Conservation (phyloP, 2,113 vertebrate species). For the Tonatia bakeri region DNA sequence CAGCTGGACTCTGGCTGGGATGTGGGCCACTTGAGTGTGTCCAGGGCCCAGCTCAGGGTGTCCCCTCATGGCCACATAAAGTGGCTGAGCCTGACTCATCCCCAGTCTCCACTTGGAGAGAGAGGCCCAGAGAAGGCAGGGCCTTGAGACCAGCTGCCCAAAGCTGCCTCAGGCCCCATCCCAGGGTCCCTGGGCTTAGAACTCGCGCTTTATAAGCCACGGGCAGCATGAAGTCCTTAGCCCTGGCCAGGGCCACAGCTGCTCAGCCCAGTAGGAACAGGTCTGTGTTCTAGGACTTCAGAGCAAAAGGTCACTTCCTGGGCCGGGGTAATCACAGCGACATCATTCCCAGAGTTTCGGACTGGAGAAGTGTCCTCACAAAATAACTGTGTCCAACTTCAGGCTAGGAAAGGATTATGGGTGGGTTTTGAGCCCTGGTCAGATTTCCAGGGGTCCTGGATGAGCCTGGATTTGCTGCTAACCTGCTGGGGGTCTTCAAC, state of each 20-base stretch:
- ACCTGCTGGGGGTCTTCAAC: too few relatives aligned
- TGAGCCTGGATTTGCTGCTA: accelerated
- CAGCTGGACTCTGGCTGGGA: background rate
- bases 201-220: background rate
- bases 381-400: background rate
- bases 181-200: background rate
- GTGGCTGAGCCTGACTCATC: background rate
- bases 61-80: background rate
- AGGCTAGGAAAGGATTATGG: background rate
- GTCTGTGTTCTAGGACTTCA: background rate
- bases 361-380: background rate
- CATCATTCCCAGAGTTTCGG: background rate
- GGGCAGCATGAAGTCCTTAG: accelerated
- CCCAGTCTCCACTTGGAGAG: too few relatives aligned
- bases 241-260: background rate
- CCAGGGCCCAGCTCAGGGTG: background rate
- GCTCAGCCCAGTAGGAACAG: background rate
- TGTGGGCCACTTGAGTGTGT: background rate
- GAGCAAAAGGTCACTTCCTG: background rate
- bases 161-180: background rate
- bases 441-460: background rate
- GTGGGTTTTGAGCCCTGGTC: background rate
- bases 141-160: background rate
- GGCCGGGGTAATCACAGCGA: background rate
- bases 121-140: background rate